Evolutionary conservation across 2,888 invertebrate species (phyloP), one percentile per base, ranked within the genome.

Genomic region (Sinelater perroti): DNA sequence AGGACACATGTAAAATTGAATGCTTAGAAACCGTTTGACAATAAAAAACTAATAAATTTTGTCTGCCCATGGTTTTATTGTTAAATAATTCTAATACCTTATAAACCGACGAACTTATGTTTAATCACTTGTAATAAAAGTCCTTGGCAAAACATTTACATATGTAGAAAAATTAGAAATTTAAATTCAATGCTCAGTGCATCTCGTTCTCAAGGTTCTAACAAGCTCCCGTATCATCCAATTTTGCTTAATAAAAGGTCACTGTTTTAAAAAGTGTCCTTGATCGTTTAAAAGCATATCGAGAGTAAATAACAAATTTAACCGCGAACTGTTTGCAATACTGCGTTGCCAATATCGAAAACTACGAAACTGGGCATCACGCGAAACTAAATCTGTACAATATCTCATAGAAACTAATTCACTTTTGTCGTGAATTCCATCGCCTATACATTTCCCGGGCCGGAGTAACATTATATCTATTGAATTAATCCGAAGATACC

Each of bases 401-500:
- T 60, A 56, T 56, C 38, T 36, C 35, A 17, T 24, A 42, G 36
- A 58, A 61, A 58, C 61, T 65, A 67, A 67, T 67, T 67, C 66
- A 64, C 60, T 62, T 66, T 64, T 64, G 65, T 63, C 61, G 46
- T 50, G 59, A 45, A 64, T 63, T 63, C 54, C 56, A 62, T 61
- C 52, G 62, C 60, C 56, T 53, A 51, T 56, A 56, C 47, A 57
- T 63, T 61, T 56, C 44, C 49, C 42, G 30, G 42, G 44, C 55
- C 60, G 49, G 58, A 63, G 58, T 46, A 62, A 65, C 62, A 61
- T 64, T 65, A 67, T 69, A 69, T 70, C 68, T 69, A 67, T 65
- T 62, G 68, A 67, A 68, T 68, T 66, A 69, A 69, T 69, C 67
- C 65, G 50, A 56, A 59, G 56, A 68, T 68, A 67, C 66, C 68